Percentiles rank a stretch among this genome's conserved stretches.
Evolutionary conservation across 1,140 invertebrate species (phyloP).

Genomic region (Pseudomyrmex pallidus): DNA sequence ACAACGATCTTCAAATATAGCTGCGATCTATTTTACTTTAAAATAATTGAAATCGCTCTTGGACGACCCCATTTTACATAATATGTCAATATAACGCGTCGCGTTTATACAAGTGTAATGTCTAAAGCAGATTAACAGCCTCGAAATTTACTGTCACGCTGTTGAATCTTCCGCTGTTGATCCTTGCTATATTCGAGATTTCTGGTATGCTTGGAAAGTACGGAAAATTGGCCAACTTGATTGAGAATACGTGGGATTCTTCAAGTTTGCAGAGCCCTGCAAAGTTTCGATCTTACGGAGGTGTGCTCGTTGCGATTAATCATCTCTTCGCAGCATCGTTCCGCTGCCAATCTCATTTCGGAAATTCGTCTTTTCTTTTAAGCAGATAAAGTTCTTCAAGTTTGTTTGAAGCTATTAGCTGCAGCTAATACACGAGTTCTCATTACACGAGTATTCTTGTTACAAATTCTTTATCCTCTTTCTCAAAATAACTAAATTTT

Average conservation of each 20-base stretch:
- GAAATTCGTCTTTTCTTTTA: conserved; percentile 8
- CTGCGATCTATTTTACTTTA: background rate
- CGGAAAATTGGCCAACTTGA: background rate
- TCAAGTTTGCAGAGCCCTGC: conserved; percentile 6
- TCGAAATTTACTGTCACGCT: conserved; percentile 1
- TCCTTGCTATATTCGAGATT: background rate
- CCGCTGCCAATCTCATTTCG: background rate
- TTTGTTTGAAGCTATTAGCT: background rate
- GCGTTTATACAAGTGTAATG: background rate
- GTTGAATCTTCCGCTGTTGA: conserved; percentile 4
- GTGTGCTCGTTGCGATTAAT: background rate
- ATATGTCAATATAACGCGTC: background rate
- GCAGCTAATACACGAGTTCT: background rate
- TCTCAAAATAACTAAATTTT: conserved; percentile 5
- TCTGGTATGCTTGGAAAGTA: background rate
- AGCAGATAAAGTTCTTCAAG: conserved; percentile 35
- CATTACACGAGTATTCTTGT: background rate
- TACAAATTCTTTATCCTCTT: conserved; percentile 1
- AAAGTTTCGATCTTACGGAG: background rate
- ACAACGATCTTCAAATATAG: background rate
- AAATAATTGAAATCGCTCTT: background rate
- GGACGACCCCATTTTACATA: background rate
- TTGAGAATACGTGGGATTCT: conserved; percentile 28
- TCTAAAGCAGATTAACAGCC: background rate
- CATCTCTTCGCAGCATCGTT: background rate